Base-by-base conservation (phyloP, 2,797 vertebrate species). In the Sebastes vulpes region DNA sequence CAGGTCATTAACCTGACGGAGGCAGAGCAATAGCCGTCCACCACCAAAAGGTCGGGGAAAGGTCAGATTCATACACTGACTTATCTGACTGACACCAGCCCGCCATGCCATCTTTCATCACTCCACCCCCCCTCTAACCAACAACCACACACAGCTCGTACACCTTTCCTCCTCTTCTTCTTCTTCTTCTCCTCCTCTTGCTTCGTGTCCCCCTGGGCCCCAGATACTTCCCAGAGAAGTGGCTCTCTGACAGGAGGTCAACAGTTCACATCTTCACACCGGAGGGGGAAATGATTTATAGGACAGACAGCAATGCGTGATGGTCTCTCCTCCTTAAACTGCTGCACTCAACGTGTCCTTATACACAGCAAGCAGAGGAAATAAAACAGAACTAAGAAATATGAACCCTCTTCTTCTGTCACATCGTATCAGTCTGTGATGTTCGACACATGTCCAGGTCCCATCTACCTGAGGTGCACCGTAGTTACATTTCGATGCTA, bases 1-100 rank as follows among this genome's bases (percentile, higher is more conserved):
- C 89, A 85, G 86, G 77, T 89, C 85, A 89, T 90, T 92, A 90
- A 84, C 77, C 82, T 68, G 69, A 82, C 28, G 0, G 75, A 83
- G 56, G 72, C 70, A 71, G 59, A 80, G 66, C 63, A 58, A 54
- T 23, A 66, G 72, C 59, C 56, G 23, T 70, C 60, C 57, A 42
- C 79, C 57, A 46, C 10, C 71, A 4, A 74, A 91, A 91, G 89
- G 82, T 89, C 83, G 58, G 42, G 38, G 65, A 91, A 91, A 92
- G 89, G 85, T 89, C 79, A 77, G 32, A 35, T 75, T 82, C 75
- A 77, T 79, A 31, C 70, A 6, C 29, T 7, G 59, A 21, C 54
- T 52, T 31, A 46, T 89, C 64, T 25, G 81, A 82, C 42, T 31
- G 71, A 79, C 69, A 53, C 6, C 1, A 20, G 56, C 42, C 38